Evolutionary conservation across 2,113 vertebrate species (phyloP), one percentile per base, ranked within the genome.

Genomic region (Gadus macrocephalus): DNA sequence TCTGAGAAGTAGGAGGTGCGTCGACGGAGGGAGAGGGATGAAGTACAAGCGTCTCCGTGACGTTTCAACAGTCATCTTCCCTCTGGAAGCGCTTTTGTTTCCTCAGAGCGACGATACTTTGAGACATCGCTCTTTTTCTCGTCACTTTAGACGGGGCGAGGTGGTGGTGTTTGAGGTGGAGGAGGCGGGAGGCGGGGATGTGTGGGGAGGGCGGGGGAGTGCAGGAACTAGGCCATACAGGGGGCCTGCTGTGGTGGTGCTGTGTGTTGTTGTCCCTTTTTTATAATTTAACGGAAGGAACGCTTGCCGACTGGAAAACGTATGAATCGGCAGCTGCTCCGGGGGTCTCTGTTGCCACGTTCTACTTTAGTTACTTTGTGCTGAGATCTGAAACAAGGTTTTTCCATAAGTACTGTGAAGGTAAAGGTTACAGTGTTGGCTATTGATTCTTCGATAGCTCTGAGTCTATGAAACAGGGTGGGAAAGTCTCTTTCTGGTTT

Each of bases 61-160:
- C 63, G 20, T 56, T 69, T 73, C 60, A 55, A 67, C 67, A 22
- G 55, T 75, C 15, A 53, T 25, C 25, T 38, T 62, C 55, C 31
- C 20, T 67, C 4, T 59, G 62, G 49, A 82, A 78, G 75, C 53
- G 62, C 62, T 60, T 65, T 53, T 31, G 53, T 67, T 14, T 68
- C 53, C 75, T 58, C 71, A 56, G 58, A 0, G 27, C 76, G 38
- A 66, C 72, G 69, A 6, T 60, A 27, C 60, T 64, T 66, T 68
- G 3, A 58, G 78, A 66, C 27, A 58, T 3, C 53, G 38, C 15
- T 16, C 58, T 74, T 72, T 53, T 16, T 62, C 31, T 68, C 64
- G 9, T 64, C 64, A 64, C 63, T 42, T 14, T 27, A 53, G 4
- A 58, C 5, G 1, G 16, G 55, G 7, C 6, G n/a, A 17, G 55